Evolutionary conservation across 2,888 invertebrate species (phyloP).

Genomic region (Leucania comma): DNA sequence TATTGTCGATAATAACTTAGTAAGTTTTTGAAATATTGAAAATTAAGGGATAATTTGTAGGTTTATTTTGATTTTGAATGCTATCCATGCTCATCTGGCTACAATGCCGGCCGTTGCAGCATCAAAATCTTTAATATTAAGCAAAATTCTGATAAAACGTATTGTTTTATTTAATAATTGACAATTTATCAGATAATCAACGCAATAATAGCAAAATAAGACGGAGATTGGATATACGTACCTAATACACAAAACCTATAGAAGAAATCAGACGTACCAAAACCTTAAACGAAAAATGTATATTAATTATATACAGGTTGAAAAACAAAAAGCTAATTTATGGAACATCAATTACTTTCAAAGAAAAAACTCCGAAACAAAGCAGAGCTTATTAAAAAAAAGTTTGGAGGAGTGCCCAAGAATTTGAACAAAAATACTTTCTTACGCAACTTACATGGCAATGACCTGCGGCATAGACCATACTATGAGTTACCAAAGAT

Average conservation of each 20-base stretch:
- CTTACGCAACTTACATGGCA: slow-evolving; percentile 41
- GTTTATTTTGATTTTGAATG: slow-evolving; percentile 10
- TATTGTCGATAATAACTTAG: slow-evolving; percentile 28
- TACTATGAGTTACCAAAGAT: slow-evolving; percentile 55
- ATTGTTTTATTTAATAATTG: not conserved
- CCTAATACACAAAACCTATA: not conserved
- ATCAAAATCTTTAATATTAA: not conserved
- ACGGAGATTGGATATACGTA: too few relatives aligned
- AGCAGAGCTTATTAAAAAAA: slow-evolving; percentile 25
- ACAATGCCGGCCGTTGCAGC: not conserved
- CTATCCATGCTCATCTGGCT: not conserved
- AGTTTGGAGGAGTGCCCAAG: slow-evolving; percentile 15
- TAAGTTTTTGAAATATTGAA: slow-evolving; percentile 47
- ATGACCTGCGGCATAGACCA: slow-evolving; percentile 34
- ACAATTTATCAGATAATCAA: not conserved
- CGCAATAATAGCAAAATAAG: slow-evolving; percentile 10
- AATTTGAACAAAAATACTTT: slow-evolving; percentile 40
- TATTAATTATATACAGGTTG: not conserved
- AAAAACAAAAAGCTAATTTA: slow-evolving; percentile 3
- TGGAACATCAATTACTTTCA: slow-evolving; percentile 31
- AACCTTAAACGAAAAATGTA: not conserved
- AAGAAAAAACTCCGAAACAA: slow-evolving; percentile 16
- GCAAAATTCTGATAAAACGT: not conserved
- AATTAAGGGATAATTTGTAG: slow-evolving; percentile 35
- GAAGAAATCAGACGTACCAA: not conserved